Conservation (phyloP, 2,888 invertebrate species). For the Lasiommata megera region DNA sequence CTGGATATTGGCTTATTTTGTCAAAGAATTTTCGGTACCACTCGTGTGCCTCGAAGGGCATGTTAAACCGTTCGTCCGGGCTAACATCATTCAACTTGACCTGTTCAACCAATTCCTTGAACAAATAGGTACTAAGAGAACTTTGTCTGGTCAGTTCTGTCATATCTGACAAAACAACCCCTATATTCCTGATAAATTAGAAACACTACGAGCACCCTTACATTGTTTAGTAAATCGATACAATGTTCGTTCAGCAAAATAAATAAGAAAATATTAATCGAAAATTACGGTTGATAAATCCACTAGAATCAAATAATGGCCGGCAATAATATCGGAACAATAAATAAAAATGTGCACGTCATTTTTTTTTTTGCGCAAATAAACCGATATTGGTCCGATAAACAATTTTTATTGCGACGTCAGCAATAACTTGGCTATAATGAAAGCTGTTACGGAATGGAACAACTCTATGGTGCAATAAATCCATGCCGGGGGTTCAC, state of each 20-base stretch:
- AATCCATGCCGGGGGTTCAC: constrained; percentile 15
- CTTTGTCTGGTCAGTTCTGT: no score
- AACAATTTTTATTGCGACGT: constrained; percentile 37
- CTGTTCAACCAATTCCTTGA: no score
- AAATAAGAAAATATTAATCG: constrained; percentile 3
- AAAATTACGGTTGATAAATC: constrained; percentile 9
- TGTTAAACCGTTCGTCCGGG: no score
- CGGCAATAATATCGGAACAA: constrained; percentile 23
- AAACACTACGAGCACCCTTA: not conserved
- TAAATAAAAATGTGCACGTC: constrained; percentile 26
- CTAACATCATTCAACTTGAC: no score
- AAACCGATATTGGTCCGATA: constrained; percentile 38
- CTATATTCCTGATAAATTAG: not conserved
- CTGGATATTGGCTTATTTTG: no score
- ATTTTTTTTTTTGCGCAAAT: constrained; percentile 33
- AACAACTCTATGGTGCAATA: constrained; percentile 14
- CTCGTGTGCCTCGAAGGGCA: no score
- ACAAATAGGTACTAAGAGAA: no score
- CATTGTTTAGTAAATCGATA: not conserved
- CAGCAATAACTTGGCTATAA: constrained; percentile 33
- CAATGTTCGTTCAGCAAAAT: not conserved
- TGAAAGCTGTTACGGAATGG: constrained; percentile 25
- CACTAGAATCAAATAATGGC: constrained; percentile 20
- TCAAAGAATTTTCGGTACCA: no score
- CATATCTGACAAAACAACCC: no score